Evolutionary conservation across 2,888 invertebrate species (phyloP), one percentile per base, ranked within the genome.

Genomic region (Marronus borbonicus): DNA sequence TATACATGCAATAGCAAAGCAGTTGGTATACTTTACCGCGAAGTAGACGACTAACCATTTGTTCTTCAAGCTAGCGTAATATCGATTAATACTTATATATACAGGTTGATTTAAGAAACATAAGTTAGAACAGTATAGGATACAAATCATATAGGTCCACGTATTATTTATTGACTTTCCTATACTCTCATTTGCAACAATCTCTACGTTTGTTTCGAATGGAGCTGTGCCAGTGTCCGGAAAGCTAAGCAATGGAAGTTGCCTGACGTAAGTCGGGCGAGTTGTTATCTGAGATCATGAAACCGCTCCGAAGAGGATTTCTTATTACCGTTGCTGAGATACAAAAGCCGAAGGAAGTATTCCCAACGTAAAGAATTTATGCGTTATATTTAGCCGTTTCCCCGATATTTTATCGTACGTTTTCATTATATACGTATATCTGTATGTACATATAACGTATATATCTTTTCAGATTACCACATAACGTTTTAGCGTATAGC

Each of bases 341-440:
- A 17, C 55, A 20, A 55, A 55, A n/a, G n/a, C 55, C 5, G 44
- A 44, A 55, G 55, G 44, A 44, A 55, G 3, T 55, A 55, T 55
- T 55, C 55, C 20, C 20, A 55, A 55, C 55, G n/a, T 55, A 55
- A 55, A 20, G 55, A 55, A 55, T 55, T 55, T 55, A 55, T 55
- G n/a, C 55, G 55, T 20, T 55, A 55, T 55, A 55, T 55, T 55
- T n/a, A n/a, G 20, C n/a, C n/a, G 55, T 55, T 55, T n/a, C n/a
- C 14, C 7, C 55, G 44, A 55, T 55, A 55, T 55, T 55, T 55
- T 55, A 55, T 55, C 55, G 7, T 17, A 55, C 55, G 14, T 55
- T 55, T 55, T 55, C 55, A 55, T 55, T 65, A 39, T 65, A 17
- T 65, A 36, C 17, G n/a, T 65, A 65, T 65, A n/a, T 39, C 31